phyloP scores from a whole-genome alignment of 2,113 vertebrate species.

The Grantiella picta region DNA sequence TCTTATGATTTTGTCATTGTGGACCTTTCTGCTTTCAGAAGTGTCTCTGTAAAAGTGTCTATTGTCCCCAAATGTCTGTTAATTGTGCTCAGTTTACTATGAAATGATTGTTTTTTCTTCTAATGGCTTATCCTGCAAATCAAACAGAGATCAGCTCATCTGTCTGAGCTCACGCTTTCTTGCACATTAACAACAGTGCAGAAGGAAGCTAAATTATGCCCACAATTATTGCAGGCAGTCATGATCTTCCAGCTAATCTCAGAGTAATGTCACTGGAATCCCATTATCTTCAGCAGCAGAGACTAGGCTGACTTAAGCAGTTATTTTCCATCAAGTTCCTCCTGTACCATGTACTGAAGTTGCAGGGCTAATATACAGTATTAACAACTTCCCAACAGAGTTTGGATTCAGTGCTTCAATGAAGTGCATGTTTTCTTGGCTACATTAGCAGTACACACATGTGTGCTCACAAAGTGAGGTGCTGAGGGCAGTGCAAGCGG shows the following conservation, averaged over 20 bases:
- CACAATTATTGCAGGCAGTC: slow-evolving; percentile 11
- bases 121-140: neutral
- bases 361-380: neutral
- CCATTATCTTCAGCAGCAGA: slow-evolving; percentile 5
- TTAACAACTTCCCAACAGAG: neutral
- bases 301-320: slow-evolving; percentile 16
- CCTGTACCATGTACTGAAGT: neutral
- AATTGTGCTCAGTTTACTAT: slow-evolving; percentile 44
- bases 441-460: accelerated
- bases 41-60: slow-evolving; percentile 4
- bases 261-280: neutral
- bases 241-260: neutral
- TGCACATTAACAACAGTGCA: slow-evolving; percentile 37
- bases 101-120: slow-evolving; percentile 34
- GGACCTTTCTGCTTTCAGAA: neutral
- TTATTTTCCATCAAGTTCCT: neutral
- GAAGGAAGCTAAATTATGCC: slow-evolving; percentile 22
- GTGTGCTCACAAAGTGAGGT: neutral
- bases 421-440: accelerated
- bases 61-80: neutral
- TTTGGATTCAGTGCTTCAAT: neutral
- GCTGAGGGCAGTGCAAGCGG: neutral
- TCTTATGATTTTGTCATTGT: neutral
- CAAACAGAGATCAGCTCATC: neutral
- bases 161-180: neutral